phyloP scores from a whole-genome alignment of 2,113 vertebrate genomes.

The Stegastes partitus region DNA sequence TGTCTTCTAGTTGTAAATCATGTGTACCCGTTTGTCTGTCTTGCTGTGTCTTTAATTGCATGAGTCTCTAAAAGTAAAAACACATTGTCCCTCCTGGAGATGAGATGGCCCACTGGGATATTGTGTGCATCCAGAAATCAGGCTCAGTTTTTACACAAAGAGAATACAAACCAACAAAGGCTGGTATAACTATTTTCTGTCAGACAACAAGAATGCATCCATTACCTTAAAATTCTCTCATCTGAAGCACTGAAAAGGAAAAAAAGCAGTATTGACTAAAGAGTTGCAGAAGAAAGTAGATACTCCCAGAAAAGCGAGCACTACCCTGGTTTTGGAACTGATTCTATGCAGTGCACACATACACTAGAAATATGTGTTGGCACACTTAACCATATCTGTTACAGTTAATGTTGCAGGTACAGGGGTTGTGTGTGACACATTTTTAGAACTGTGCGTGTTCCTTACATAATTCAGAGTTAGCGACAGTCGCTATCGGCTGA shows the following conservation, averaged over 20 bases:
- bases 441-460: background rate
- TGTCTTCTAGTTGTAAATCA: background rate
- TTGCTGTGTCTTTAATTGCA: slow-evolving; percentile 3
- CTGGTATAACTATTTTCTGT: slow-evolving; percentile 7
- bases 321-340: background rate
- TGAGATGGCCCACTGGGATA: background rate
- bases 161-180: slow-evolving; percentile 21
- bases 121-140: background rate
- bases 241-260: slow-evolving; percentile 1
- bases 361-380: too few species aligned
- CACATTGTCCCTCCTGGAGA: background rate
- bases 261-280: background rate
- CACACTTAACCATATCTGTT: background rate
- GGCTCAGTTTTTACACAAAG: slow-evolving; percentile 7
- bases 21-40: background rate
- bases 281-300: background rate
- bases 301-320: background rate
- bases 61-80: slow-evolving; percentile 13
- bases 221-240: slow-evolving; percentile 2
- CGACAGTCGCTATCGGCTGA: slow-evolving; percentile 15
- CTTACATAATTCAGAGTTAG: slow-evolving; percentile 16
- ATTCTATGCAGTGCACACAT: background rate
- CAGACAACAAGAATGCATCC: slow-evolving; percentile 1
- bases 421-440: background rate
- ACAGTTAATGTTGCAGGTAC: background rate